Evolutionary conservation across 2,113 vertebrate species (phyloP), one percentile per base, ranked within the genome.

Genomic region (Notothenia rossii): DNA sequence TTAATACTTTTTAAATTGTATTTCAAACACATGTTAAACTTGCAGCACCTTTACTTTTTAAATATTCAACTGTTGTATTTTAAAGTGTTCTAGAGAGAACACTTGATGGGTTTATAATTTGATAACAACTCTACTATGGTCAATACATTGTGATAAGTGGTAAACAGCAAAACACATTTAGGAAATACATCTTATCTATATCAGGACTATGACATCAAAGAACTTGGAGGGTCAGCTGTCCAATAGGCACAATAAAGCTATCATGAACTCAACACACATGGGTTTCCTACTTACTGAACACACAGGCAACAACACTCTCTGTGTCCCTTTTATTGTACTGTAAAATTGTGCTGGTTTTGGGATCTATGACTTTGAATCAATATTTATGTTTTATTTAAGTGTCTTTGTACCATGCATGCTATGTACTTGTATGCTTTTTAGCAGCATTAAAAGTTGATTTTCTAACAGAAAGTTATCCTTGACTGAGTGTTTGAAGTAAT

Each of bases 351-450:
- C 51, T 81, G 67, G 60, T 75, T 54, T 49, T 73, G 49, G 66
- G 79, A 48, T 67, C 64, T 88, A 29, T 46, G 56, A 78, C 59
- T 71, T 86, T 67, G 75, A 86, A 77, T 78, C 58, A 73, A 67
- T 95, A 94, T 93, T 93, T 93, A 92, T 89, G 82, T 91, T 83
- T 87, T 94, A 94, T 94, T 95, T 93, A 94, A 93, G 62, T 85
- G 75, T 82, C 56, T 86, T 85, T 83, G 60, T 86, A 78, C 61
- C 33, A 36, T 91, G 93, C 91, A 94, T 94, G 91, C 86, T 69
- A 71, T 86, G 66, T 91, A 85, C 53, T 53, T 86, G 58, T 89
- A 82, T 82, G 69, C 78, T 86, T 77, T 90, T 89, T 88, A 91
- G 84, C 68, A 82, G 59, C 46, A 91, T 85, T 91, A 91, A 91